A percentile compares a stretch with the other conserved stretches of the same genome.
These are phyloP conservation scores for Pangasianodon gigas DNA, from an alignment of 2,113 vertebrate species.

Conservation along the genomic window DNA sequence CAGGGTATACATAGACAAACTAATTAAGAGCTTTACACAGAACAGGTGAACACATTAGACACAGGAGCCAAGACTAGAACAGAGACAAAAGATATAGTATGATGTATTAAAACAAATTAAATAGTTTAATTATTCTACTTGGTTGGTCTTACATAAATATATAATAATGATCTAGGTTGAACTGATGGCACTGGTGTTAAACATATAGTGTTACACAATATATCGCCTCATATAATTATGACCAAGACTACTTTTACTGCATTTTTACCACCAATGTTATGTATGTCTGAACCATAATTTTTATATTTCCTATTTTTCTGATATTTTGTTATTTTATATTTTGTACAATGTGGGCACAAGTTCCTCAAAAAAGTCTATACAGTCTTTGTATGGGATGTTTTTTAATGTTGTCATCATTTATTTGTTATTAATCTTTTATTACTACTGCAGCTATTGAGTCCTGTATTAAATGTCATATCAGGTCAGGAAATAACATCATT, in stretches of 20 bases:
- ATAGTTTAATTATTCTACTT: background rate
- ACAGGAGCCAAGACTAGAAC: background rate
- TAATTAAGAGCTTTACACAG: background rate
- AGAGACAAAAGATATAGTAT: background rate
- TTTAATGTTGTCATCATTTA: conserved; percentile 2
- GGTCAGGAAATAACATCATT: conserved; percentile 33
- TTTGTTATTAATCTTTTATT: conserved; percentile 1
- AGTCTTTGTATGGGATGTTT: background rate
- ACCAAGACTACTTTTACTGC: background rate
- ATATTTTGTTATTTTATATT: background rate
- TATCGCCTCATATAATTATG: background rate
- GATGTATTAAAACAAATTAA: background rate
- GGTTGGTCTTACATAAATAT: background rate
- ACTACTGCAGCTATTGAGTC: background rate
- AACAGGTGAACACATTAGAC: background rate
- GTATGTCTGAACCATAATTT: background rate
- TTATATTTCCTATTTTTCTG: background rate
- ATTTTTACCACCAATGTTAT: background rate
- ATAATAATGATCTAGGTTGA: background rate
- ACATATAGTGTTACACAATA: too few species aligned
- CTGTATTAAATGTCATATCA: conserved; percentile 37
- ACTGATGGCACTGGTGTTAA: background rate
- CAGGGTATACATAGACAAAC: background rate
- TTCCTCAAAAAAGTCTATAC: background rate
- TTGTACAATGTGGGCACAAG: background rate